phyloP scores from a whole-genome alignment of 2,888 invertebrate species.

The Pollenia griseotomentosa region DNA sequence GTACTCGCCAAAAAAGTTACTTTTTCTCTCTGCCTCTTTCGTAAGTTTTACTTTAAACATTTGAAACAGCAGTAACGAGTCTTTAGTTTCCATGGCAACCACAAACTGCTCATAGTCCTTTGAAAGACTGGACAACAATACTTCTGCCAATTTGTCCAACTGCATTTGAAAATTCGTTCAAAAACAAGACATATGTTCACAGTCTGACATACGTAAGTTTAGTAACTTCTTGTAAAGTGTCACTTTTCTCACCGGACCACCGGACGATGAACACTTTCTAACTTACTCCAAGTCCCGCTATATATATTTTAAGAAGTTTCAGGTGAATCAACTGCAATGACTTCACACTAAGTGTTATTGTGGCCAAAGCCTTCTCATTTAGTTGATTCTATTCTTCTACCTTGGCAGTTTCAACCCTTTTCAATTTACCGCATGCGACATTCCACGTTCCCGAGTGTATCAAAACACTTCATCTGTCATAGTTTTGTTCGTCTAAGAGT shows the following conservation, averaged over 20 bases:
- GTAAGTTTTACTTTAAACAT: constrained; percentile 54
- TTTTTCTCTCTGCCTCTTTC: constrained; percentile 27
- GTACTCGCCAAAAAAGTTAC: no score
- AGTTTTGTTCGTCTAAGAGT: no score
- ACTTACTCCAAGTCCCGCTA: constrained; percentile 36
- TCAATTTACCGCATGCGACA: not conserved
- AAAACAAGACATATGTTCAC: constrained; percentile 38
- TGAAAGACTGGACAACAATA: constrained; percentile 39
- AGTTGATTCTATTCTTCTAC: constrained; percentile 46
- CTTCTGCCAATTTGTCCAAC: constrained; percentile 38
- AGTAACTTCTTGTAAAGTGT: constrained; percentile 28
- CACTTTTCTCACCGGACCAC: constrained; percentile 19
- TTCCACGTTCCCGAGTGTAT: constrained; percentile 33
- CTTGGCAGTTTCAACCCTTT: not conserved
- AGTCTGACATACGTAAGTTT: constrained; percentile 30
- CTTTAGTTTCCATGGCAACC: constrained; percentile 30
- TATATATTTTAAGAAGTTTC: constrained; percentile 67
- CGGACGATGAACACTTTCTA: constrained; percentile 41
- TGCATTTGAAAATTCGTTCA: constrained; percentile 21
- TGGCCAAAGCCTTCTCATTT: constrained; percentile 72
- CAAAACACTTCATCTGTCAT: constrained; percentile 40
- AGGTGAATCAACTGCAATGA: constrained; percentile 70
- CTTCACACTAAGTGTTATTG: constrained; percentile 70
- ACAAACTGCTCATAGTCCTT: constrained; percentile 52
- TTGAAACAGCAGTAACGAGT: constrained; percentile 26